phyloP scores from a whole-genome alignment of 2,888 invertebrate species.

The Pachliopta kotzebuea region DNA sequence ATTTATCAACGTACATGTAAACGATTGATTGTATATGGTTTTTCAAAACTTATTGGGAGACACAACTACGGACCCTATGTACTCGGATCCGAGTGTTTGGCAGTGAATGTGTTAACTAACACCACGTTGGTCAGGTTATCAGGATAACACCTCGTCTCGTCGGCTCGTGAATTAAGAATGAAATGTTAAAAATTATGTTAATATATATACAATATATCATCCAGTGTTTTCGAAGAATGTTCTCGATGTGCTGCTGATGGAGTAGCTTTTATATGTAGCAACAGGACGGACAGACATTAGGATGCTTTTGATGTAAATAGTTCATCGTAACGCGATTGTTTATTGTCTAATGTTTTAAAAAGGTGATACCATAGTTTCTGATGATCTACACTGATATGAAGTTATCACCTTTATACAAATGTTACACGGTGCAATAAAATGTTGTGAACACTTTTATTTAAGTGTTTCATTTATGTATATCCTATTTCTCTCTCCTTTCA shows the following conservation, averaged over 20 bases:
- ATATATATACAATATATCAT: too few relatives aligned
- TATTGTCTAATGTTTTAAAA: conserved; percentile 15
- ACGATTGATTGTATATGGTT: too few relatives aligned
- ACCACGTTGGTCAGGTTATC: too few relatives aligned
- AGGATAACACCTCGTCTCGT: too few relatives aligned
- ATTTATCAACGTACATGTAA: too few relatives aligned
- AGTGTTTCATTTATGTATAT: conserved; percentile 3
- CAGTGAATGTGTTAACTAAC: too few relatives aligned
- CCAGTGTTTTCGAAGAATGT: neutral
- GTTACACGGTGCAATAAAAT: conserved; percentile 72
- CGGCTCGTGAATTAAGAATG: too few relatives aligned
- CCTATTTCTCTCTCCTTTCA: too few relatives aligned
- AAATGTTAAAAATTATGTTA: too few relatives aligned
- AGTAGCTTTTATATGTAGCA: conserved; percentile 18
- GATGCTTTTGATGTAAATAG: conserved; percentile 22
- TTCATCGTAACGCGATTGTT: conserved; percentile 1
- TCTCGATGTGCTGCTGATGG: neutral
- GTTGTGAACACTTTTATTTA: conserved; percentile 61
- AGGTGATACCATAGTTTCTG: conserved; percentile 17
- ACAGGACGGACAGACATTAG: conserved; percentile 4
- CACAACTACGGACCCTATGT: too few relatives aligned
- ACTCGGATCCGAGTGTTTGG: too few relatives aligned
- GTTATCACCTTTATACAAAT: conserved; percentile 55
- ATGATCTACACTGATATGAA: conserved; percentile 29
- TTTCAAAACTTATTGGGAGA: too few relatives aligned